Evolutionary conservation across 2,797 vertebrate species (phyloP).

Genomic region (Coregonus sp.): DNA sequence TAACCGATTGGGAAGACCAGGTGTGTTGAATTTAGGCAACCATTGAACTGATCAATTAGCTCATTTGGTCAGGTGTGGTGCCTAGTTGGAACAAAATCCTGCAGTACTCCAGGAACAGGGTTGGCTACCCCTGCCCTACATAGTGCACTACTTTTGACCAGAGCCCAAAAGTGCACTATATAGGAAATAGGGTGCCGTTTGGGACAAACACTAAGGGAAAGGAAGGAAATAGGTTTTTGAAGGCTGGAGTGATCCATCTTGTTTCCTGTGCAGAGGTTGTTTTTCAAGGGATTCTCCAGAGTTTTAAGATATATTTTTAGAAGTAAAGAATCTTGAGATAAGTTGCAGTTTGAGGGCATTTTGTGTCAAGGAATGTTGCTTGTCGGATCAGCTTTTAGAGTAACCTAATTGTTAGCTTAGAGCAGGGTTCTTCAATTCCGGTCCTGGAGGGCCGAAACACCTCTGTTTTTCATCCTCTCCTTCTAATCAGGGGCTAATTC

Average conservation of each 20-base stretch:
- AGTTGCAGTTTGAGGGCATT: neutral
- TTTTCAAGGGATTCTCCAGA: constrained; percentile 4
- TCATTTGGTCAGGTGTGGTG: too few species aligned
- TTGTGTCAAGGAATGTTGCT: neutral
- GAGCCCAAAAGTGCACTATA: neutral
- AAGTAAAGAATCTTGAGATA: neutral
- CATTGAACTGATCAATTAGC: too few species aligned
- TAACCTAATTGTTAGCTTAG: neutral
- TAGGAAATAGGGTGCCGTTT: too few species aligned
- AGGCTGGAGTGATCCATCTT: constrained; percentile 15
- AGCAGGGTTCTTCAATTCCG: too few species aligned
- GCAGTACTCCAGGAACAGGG: too few species aligned
- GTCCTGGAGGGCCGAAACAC: too few species aligned
- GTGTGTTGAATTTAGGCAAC: too few species aligned
- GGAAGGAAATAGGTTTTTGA: constrained; percentile 1
- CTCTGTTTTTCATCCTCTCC: too few species aligned
- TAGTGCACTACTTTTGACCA: neutral
- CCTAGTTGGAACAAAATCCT: too few species aligned
- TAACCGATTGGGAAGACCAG: too few species aligned
- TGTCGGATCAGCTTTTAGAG: neutral
- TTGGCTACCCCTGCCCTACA: neutral
- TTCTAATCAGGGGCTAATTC: too few species aligned
- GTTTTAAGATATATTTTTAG: constrained; percentile 36
- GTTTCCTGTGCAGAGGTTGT: neutral
- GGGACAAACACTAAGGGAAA: neutral